phyloP scores from a whole-genome alignment of 2,797 vertebrate genomes.

The Poeciliopsis infans region DNA sequence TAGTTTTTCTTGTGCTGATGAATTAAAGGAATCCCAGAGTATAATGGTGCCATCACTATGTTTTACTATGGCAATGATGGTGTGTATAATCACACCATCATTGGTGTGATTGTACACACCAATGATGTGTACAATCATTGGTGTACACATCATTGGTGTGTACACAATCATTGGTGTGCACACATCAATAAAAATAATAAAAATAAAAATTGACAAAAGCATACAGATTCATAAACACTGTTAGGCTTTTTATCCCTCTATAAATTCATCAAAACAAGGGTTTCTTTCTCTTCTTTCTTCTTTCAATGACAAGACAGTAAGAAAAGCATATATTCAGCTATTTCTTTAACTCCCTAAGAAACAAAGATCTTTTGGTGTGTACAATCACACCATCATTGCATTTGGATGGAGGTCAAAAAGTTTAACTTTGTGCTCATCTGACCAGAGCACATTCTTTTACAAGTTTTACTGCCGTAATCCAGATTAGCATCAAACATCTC shows the following conservation, averaged over 20 bases:
- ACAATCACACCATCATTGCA: neutral
- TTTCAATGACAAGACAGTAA: constrained; percentile 5
- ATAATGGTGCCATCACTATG: neutral
- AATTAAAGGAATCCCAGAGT: neutral
- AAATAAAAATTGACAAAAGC: constrained; percentile 12
- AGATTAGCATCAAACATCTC: neutral
- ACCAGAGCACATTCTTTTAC: neutral
- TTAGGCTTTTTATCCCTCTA: constrained; percentile 21
- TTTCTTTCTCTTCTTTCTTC: constrained; percentile 1
- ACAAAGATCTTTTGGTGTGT: constrained; percentile 14
- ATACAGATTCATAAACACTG: constrained; percentile 55
- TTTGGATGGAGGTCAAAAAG: neutral
- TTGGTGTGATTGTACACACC: no score
- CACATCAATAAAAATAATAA: constrained; percentile 15
- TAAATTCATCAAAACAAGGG: constrained; percentile 37
- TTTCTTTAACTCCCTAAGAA: neutral
- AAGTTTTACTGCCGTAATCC: neutral
- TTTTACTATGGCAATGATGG: neutral
- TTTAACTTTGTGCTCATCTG: neutral
- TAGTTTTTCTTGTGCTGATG: neutral
- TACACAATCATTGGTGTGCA: no score
- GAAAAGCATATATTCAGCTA: constrained; percentile 13
- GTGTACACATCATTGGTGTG: no score
- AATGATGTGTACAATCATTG: no score
- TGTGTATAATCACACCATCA: neutral